Evolutionary conservation across 2,113 vertebrate species (phyloP).

Genomic region (Oncorhynchus gorbuscha): DNA sequence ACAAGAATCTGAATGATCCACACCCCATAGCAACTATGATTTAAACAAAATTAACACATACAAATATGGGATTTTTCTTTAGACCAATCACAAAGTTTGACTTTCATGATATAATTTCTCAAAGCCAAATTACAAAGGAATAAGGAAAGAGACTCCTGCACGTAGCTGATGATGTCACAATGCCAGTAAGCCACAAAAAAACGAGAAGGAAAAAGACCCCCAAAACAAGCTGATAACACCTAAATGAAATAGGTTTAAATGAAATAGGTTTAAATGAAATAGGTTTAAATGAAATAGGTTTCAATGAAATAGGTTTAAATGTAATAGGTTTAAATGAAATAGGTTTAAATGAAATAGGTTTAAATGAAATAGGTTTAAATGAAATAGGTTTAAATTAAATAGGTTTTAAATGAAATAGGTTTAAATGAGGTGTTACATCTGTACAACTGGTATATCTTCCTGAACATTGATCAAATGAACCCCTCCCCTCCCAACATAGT

Average conservation of each 20-base stretch:
- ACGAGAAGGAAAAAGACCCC: conserved; percentile 30
- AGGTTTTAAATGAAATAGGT: conserved; percentile 53
- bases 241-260: conserved; percentile 1
- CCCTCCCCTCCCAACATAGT: conserved; percentile 26
- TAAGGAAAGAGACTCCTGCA: conserved; percentile 74
- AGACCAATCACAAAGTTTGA: conserved; percentile 56
- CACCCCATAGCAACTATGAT: neutral
- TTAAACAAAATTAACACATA: neutral
- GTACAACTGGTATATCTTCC: conserved; percentile 62
- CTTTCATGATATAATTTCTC: conserved; percentile 67
- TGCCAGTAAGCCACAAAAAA: conserved; percentile 50
- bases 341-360: conserved; percentile 56
- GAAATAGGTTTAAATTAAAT: too few relatives aligned
- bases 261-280: too few relatives aligned
- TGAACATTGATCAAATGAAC: conserved; percentile 48
- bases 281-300: conserved; percentile 61
- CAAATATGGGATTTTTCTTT: neutral
- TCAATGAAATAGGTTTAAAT: conserved; percentile 40
- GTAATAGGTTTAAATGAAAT: too few relatives aligned
- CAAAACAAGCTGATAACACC: conserved; percentile 46
- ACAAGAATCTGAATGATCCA: neutral
- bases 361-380: conserved; percentile 21
- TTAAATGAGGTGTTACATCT: conserved; percentile 59
- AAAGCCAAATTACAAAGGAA: conserved; percentile 86
- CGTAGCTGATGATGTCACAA: conserved; percentile 57